Base-by-base conservation (phyloP, 2,888 invertebrate species). In the Phragmatobia fuliginosa region DNA sequence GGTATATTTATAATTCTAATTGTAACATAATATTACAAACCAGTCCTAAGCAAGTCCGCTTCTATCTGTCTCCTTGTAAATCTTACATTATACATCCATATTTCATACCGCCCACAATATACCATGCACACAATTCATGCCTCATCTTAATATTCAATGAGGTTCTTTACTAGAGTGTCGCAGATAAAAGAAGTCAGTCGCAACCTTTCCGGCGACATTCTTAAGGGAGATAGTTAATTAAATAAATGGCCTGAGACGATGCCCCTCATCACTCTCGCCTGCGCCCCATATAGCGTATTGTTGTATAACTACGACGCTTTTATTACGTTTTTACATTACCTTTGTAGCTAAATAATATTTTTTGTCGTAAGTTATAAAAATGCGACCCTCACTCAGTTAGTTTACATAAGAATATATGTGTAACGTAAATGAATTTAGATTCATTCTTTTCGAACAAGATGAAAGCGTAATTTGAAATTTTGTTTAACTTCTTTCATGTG, bases 191-290 rank as follows among this genome's bases (percentile, higher is more conserved):
- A 82, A 79, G 79, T 81, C 77, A 76, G 71, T 66, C 62, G 72
- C 77, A 78, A 82, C 83, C 82, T 82, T 77, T 75, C 68, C 73
- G 69, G 52, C 66, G 73, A 81, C 81, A 81, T 83, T 83, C 78
- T 81, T 75, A 73, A 78, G 80, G 78, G 80, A 87, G 87, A 88
- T 88, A 87, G 89, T 88, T 91, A 89, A 90, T 91, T 90, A 90
- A 86, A 89, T 90, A 90, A 89, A 90, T 90, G 87, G 85, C 74
- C 81, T 74, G 81, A 80, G 82, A 83, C 80, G 82, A 81, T 83
- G 80, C 80, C 83, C 80, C 84, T 82, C 85, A 86, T 89, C 83
- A 83, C 78, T 88, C 81, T 83, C 77, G 75, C 73, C 80, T 76
- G 75, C 82, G 82, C 82, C 85, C 81, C 79, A 81, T 76, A 81